These are phyloP conservation scores for Virgularia gustaviana DNA, from an alignment of 92 coral and sea anemone species.

Conservation along the genomic window DNA sequence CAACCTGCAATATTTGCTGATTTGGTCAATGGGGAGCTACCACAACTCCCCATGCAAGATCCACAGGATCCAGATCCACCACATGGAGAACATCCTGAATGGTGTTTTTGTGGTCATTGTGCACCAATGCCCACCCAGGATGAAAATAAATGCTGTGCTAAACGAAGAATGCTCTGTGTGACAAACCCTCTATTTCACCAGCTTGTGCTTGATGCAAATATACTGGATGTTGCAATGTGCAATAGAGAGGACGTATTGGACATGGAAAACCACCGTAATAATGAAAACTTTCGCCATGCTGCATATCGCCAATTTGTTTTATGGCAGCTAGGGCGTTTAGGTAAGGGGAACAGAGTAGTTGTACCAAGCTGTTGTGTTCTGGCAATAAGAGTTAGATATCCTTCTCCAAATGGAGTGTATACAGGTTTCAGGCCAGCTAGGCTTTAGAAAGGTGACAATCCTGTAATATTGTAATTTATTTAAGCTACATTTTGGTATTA, in stretches of 20 bases:
- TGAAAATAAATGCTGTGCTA: slow-evolving; percentile 35
- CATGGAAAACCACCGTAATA: slow-evolving; percentile 28
- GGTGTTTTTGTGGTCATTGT: neutral
- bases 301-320: slow-evolving; percentile 12
- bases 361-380: slow-evolving; percentile 7
- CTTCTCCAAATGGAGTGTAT: neutral
- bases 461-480: too few relatives aligned
- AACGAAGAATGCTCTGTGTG: slow-evolving; percentile 10
- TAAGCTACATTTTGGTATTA: too few relatives aligned
- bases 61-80: neutral
- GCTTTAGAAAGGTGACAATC: too few relatives aligned
- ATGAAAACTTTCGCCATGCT: slow-evolving; percentile 23
- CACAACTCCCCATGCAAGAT: neutral
- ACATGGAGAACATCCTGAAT: slow-evolving; percentile 1
- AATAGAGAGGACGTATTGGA: slow-evolving; percentile 23
- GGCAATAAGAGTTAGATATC: slow-evolving; percentile 1
- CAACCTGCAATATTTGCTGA: slow-evolving; percentile 20
- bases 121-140: slow-evolving; percentile 29
- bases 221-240: slow-evolving; percentile 13
- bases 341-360: slow-evolving; percentile 19
- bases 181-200: slow-evolving; percentile 27
- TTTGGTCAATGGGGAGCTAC: slow-evolving; percentile 25
- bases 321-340: slow-evolving; percentile 25
- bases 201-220: slow-evolving; percentile 27
- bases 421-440: slow-evolving; percentile 13